A percentile compares a stretch with the other conserved stretches of the same genome.
phyloP scores from a whole-genome alignment of 2,888 invertebrate species.

The Tinea trinotella region DNA sequence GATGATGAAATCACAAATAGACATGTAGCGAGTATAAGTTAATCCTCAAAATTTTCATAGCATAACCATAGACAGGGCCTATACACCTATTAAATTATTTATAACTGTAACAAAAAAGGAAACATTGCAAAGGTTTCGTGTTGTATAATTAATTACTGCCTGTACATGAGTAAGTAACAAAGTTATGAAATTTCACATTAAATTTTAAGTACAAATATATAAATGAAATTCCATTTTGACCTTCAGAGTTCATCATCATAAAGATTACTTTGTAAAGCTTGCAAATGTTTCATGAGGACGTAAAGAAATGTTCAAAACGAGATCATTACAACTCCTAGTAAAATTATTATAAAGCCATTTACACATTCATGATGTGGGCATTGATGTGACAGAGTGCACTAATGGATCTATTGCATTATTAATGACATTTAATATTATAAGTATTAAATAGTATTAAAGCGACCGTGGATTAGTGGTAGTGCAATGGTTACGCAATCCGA shows the following conservation, averaged over 20 bases:
- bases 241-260: constrained; percentile 2
- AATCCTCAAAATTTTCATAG: too few species aligned
- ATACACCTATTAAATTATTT: neutral
- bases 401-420: too few species aligned
- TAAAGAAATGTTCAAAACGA: neutral
- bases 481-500: too few species aligned
- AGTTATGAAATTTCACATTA: neutral
- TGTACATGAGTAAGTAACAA: neutral
- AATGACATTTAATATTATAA: too few species aligned
- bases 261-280: neutral
- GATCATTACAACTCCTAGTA: constrained; percentile 1
- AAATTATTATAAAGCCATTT: neutral
- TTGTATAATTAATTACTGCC: neutral
- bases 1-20: too few species aligned
- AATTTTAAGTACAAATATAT: neutral
- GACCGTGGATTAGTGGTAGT: too few species aligned
- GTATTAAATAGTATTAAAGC: too few species aligned
- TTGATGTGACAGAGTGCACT: too few species aligned
- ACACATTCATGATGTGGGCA: neutral
- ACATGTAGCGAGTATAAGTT: too few species aligned
- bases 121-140: neutral
- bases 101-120: neutral
- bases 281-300: neutral
- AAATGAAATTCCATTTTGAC: neutral
- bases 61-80: too few species aligned